Conservation (phyloP, 2,113 vertebrate genomes). For the Callaeas wilsoni region DNA sequence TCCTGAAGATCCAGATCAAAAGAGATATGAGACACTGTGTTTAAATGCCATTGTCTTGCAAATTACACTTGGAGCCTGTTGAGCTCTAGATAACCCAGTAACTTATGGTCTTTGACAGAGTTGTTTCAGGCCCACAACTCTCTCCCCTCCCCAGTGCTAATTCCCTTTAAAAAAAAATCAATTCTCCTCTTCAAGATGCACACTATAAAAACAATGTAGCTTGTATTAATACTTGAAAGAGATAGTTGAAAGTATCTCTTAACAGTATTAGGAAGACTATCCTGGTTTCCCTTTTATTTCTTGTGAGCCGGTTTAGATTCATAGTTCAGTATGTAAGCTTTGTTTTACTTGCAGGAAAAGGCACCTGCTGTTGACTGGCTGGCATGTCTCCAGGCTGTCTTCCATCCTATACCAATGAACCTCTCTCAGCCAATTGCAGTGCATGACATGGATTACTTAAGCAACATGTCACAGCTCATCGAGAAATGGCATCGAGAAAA, state of each 20-base stretch:
- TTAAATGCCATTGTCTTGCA: neutral
- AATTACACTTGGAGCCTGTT: neutral
- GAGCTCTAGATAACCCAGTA: neutral
- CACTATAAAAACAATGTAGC: neutral
- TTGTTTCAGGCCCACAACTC: neutral
- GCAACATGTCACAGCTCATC: conserved; percentile 79
- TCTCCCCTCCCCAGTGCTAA: neutral
- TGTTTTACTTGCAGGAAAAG: conserved; percentile 68
- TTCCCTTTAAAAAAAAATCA: neutral
- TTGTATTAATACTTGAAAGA: too few relatives aligned
- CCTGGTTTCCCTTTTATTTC: neutral
- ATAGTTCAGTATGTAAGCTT: neutral
- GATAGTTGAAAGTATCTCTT: neutral
- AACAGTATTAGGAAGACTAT: neutral
- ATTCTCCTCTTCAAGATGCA: neutral
- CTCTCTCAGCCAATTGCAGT: conserved; percentile 78
- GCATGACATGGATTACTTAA: conserved; percentile 85
- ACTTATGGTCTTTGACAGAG: neutral
- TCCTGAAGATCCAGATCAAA: neutral
- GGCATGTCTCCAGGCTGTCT: conserved; percentile 78
- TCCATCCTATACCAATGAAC: conserved; percentile 74
- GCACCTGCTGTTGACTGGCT: conserved; percentile 89
- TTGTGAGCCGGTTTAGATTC: neutral
- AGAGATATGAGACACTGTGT: neutral
- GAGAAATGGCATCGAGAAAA: neutral